Conservation (phyloP, 2,113 vertebrate genomes). For the Bujurquina vittata region DNA sequence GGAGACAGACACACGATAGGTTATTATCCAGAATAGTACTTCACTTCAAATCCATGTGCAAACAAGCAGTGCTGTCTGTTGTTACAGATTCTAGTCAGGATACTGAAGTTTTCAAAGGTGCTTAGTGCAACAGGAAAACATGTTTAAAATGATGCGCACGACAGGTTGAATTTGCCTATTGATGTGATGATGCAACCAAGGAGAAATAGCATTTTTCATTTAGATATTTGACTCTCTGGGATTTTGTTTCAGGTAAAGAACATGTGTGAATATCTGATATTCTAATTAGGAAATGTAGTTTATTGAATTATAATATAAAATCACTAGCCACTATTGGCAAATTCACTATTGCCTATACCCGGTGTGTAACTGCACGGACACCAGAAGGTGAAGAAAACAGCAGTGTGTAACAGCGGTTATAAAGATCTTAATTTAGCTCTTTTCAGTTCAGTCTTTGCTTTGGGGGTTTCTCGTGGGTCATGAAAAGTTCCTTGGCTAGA, state of each 20-base stretch:
- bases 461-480: too few relatives aligned
- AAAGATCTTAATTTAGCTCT: background rate
- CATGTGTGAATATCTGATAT: background rate
- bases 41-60: background rate
- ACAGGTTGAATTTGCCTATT: constrained; percentile 24
- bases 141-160: constrained; percentile 17
- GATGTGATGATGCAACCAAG: constrained; percentile 45
- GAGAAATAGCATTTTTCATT: constrained; percentile 21
- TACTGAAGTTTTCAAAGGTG: constrained; percentile 8
- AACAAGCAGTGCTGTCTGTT: background rate
- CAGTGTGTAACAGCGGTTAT: background rate
- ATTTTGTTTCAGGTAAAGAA: background rate
- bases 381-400: background rate
- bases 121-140: constrained; percentile 1
- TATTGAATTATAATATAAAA: background rate
- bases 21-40: background rate
- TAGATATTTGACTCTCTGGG: constrained; percentile 8
- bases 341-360: background rate
- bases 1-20: background rate
- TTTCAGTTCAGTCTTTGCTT: background rate
- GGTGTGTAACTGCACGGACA: too few relatives aligned
- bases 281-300: background rate
- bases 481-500: background rate
- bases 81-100: constrained; percentile 24
- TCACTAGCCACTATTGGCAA: too few relatives aligned